Percentiles rank a stretch among this genome's conserved stretches.
Conservation (phyloP, 2,888 invertebrate genomes). For the Agrenia bidenticulata region DNA sequence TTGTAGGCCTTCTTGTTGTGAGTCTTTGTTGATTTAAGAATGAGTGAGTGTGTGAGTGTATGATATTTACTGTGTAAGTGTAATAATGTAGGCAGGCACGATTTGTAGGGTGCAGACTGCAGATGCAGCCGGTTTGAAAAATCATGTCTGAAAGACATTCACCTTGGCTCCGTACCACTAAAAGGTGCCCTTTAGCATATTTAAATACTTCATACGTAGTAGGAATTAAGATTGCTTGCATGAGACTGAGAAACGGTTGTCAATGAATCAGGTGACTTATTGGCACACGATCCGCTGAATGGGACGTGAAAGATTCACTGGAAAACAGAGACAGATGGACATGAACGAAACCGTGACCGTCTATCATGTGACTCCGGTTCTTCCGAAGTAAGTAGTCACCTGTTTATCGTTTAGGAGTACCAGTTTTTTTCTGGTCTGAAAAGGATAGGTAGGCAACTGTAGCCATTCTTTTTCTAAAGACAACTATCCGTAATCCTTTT, state of each 20-base stretch:
- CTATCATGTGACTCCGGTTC: background rate
- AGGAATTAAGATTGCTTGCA: background rate
- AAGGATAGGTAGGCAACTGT: constrained; percentile 27
- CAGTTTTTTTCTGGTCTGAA: constrained; percentile 4
- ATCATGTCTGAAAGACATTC: no score
- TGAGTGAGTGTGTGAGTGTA: constrained; percentile 18
- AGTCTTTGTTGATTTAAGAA: background rate
- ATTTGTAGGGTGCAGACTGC: no score
- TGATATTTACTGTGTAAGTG: background rate
- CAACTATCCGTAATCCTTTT: constrained; percentile 46
- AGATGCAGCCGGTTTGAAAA: no score
- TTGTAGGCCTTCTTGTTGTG: background rate
- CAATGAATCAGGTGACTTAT: constrained; percentile 18
- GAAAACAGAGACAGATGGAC: background rate
- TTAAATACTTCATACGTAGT: no score
- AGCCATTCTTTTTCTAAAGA: constrained; percentile 36
- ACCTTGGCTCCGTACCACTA: no score
- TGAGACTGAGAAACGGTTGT: constrained; percentile 22
- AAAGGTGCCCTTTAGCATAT: no score
- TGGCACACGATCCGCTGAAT: constrained; percentile 5
- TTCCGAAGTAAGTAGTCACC: constrained; percentile 13
- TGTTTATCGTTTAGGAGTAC: constrained; percentile 3
- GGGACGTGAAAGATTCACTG: background rate
- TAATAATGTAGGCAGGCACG: no score
- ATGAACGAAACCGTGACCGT: background rate